Conservation (phyloP, 2,113 vertebrate species). For the Phocoena sinus region DNA sequence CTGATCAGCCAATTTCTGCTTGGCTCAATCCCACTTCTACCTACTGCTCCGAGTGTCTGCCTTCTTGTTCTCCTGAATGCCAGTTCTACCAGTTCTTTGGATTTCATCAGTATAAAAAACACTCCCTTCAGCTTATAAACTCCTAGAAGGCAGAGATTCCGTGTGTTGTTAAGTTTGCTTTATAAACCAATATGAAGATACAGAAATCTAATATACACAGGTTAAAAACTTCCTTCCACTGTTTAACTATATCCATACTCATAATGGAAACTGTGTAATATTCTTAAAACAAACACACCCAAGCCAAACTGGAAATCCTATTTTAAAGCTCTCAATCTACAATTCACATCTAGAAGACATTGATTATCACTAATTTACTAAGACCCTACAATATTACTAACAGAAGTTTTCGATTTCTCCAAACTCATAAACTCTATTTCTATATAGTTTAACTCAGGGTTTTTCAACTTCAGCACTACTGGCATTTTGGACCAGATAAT, state of each 20-base stretch:
- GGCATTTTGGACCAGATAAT: not conserved
- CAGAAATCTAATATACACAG: not conserved
- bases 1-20: not conserved
- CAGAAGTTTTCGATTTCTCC: not conserved
- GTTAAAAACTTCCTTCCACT: not conserved
- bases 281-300: not conserved
- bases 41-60: not conserved
- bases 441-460: not conserved
- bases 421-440: constrained; percentile 10
- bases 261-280: not conserved
- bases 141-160: not conserved
- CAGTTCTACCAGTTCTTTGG: not conserved
- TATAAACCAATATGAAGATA: constrained; percentile 12
- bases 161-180: constrained; percentile 3
- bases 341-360: not conserved
- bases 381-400: not conserved
- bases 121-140: not conserved
- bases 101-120: not conserved
- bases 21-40: not conserved
- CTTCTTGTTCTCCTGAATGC: not conserved
- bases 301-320: not conserved
- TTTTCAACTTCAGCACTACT: not conserved
- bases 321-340: not conserved
- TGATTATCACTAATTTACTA: not conserved
- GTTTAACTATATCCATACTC: not conserved